Evolutionary conservation across 2,113 vertebrate genomes (phyloP), one percentile per base, ranked within the genome.

Genomic region (Nerophis lumbriciformis): DNA sequence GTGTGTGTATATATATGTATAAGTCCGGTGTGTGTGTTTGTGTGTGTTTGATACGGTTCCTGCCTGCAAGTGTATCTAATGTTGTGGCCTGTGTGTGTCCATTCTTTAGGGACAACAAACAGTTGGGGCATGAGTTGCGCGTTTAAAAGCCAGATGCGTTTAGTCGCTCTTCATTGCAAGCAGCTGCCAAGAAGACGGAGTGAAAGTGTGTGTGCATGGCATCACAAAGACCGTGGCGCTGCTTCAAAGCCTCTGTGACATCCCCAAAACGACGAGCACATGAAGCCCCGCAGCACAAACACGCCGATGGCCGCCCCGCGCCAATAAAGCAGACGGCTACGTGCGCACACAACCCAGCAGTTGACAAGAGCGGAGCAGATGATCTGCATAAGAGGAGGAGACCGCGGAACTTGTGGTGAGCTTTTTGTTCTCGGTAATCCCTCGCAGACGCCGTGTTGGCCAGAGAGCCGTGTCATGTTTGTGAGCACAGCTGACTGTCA

Each of bases 391-490:
- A 28, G 14, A 54, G 35, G 53, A 38, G 51, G 42, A 14, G 51
- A 53, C 21, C 10, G 10, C 53, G 15, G 37, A 54, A 54, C 4
- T 37, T 14, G 13, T 54, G 53, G 37, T 54, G 52, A 53, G 28
- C 52, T 53, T 53, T 28, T 53, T 36, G 52, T 36, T 35, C 35
- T 37, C 35, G 5, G 35, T 54, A 54, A 54, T 38, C 14, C 35
- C 53, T 54, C 53, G 6, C 53, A 54, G 53, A 54, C 53, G 35
- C 13, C 28, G 28, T 5, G 28, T 13, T 13, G 51, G 51, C 51
- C 50, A 5, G 38, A 71, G 59, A 42, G 48, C 16, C 67, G 57
- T 61, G 67, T 62, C 59, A 62, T 54, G 42, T 56, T 61, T 62
- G 28, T 71, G 52, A 50, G 44, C 48, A 52, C 7, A 5, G 8